Base-by-base conservation (phyloP, 2,888 invertebrate species). In the Himalopsyche anomala region DNA sequence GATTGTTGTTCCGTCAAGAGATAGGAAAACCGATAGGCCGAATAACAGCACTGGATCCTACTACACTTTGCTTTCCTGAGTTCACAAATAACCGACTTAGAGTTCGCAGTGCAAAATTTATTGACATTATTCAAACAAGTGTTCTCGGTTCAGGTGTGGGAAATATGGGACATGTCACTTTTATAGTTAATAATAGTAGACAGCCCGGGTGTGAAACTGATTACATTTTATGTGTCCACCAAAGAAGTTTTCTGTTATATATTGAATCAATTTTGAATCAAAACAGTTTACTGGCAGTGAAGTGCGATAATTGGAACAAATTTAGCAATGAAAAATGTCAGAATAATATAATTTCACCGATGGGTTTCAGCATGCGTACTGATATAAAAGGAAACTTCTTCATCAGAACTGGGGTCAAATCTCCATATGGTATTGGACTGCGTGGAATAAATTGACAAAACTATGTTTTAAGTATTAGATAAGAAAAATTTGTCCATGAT, bases 71-170 rank as follows among this genome's bases (percentile, higher is more conserved):
- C 42, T 88, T 88, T 19, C 83, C 87, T 9, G 56, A 84, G 8
- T 82, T 40, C 9, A 17, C 28, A 15, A 55, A 80, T 6, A 38
- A n/a, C 15, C 79, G 62, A 5, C 82, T 87, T 19, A 51, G 84
- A 8, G 84, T 80, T 5, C 11, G 81, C 51, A 87, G 87, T 74
- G 88, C 88, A 4, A 45, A 15, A 17, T 88, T 87, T 36, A 87
- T 88, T 6, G 88, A 88, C 38, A 84, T 82, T 8, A 87, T 88
- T 36, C 86, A 88, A 79, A 88, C 88, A 15, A 87, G 87, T n/a
- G 51, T 87, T 6, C 28, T 87, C 8, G 87, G 88, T 69, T 82
- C 87, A 12, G 82, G 80, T 15, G 55, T 19, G 9, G 81, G 80
- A 5, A 69, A 19, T 12, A 56, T 87, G 9, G 88, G 87, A 5